These are phyloP conservation scores for Leptura quadrifasciata DNA, from an alignment of 2,888 invertebrate species.

Conservation along the genomic window DNA sequence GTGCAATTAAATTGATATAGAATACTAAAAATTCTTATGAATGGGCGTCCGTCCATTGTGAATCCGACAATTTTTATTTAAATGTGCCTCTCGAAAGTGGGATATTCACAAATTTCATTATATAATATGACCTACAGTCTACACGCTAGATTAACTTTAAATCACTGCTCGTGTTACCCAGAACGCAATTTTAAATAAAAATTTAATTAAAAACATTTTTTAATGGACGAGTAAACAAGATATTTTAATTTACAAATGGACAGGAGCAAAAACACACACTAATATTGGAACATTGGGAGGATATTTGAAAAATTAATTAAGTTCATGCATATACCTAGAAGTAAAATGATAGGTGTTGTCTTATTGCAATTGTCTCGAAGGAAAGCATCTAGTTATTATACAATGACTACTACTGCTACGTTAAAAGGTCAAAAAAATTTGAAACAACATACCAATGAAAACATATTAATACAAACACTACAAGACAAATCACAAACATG, in stretches of 20 bases:
- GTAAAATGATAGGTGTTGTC: too few relatives aligned
- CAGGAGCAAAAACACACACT: neutral
- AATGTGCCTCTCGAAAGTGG: neutral
- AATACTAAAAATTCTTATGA: neutral
- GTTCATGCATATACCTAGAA: too few relatives aligned
- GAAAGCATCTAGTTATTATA: too few relatives aligned
- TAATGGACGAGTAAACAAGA: neutral
- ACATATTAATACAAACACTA: too few relatives aligned
- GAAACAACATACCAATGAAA: too few relatives aligned
- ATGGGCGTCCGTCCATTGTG: neutral
- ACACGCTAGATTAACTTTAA: conserved; percentile 27
- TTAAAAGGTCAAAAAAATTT: too few relatives aligned
- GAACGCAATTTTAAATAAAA: neutral
- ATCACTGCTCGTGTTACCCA: conserved; percentile 8
- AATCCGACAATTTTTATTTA: neutral
- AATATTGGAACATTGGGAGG: neutral
- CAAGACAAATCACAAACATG: too few relatives aligned
- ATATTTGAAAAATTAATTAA: too few relatives aligned
- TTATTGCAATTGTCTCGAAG: too few relatives aligned
- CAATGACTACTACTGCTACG: too few relatives aligned
- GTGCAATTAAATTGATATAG: neutral
- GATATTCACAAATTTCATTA: conserved; percentile 20
- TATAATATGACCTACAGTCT: conserved; percentile 10
- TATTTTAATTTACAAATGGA: neutral
- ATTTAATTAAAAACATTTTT: neutral